Percentiles rank a stretch among this genome's conserved stretches.
phyloP scores from a whole-genome alignment of 2,888 invertebrate genomes.

The Tenthredo amoena region DNA sequence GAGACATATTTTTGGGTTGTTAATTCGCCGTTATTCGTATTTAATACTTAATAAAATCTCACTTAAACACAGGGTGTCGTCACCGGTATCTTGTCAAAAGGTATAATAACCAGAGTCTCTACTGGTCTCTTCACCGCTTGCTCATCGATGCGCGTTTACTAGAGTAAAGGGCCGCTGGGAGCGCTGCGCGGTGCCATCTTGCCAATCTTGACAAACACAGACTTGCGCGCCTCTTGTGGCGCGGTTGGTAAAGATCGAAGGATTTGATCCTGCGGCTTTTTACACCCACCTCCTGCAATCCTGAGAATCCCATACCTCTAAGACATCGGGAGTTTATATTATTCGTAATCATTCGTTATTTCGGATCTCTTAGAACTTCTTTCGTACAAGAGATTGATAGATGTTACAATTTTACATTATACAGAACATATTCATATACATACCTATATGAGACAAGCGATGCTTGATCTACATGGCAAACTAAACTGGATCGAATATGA shows the following conservation, averaged over 20 bases:
- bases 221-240: slow-evolving; percentile 41
- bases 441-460: no score
- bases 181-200: slow-evolving; percentile 27
- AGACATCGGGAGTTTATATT: background rate
- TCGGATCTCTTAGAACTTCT: background rate
- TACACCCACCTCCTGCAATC: background rate
- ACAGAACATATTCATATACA: no score
- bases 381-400: background rate
- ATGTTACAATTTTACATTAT: background rate
- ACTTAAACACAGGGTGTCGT: slow-evolving; percentile 15
- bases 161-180: slow-evolving; percentile 39
- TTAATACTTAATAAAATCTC: background rate
- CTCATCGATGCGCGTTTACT: slow-evolving; percentile 44
- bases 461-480: no score
- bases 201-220: background rate
- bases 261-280: background rate
- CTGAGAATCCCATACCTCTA: background rate
- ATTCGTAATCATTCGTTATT: background rate
- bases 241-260: slow-evolving; percentile 34
- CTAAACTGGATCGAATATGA: no score
- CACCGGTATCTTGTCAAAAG: slow-evolving; percentile 7
- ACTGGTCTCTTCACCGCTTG: background rate
- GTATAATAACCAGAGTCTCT: background rate
- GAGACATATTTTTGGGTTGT: background rate
- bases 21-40: background rate